Evolutionary conservation across 2,113 vertebrate genomes (phyloP), one percentile per base, ranked within the genome.

Genomic region (Salvelinus alpinus): DNA sequence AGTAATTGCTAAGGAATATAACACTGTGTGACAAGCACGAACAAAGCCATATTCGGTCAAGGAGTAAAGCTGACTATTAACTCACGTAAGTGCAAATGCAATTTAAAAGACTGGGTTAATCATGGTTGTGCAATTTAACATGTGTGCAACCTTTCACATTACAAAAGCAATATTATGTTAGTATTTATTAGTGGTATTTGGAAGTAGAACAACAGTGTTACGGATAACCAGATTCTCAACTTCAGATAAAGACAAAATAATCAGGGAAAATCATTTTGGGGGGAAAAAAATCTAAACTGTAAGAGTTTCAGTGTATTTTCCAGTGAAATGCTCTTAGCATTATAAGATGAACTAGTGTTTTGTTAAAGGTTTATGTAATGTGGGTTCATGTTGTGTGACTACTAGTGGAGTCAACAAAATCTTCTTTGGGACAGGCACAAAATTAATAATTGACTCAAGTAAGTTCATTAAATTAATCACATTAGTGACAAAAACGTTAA

Each of bases 191-290:
- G 38, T 83, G 1, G 2, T 71, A 8, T 90, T 90, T 1, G 88
- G 83, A 51, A n/a, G 70, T 2, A 85, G 85, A 47, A 81, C 76
- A 72, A 88, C 76, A 67, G 27, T 90, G n/a, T 75, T 24, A 34
- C 8, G 38, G 38, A 44, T 44, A 44, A 44, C 38, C 38, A 44
- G 38, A 44, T 44, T 44, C 38, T 44, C 38, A 44, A 44, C 38
- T 44, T 0, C 51, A 54, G 51, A 47, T 87, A 11, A n/a, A 64
- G 60, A 11, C n/a, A 64, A 9, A 25, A 22, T 22, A 25, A 64
- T 31, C 75, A 54, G 76, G 78, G 78, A 83, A 82, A 81, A 24
- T 16, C 7, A 18, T 22, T 44, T 44, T 0, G 1, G 9, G 38
- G 1, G 8, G 38, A 0, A 11, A 38, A 38, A 2, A 9, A 11